Conservation (phyloP, 2,888 invertebrate genomes). For the Tetramorium bicarinatum region DNA sequence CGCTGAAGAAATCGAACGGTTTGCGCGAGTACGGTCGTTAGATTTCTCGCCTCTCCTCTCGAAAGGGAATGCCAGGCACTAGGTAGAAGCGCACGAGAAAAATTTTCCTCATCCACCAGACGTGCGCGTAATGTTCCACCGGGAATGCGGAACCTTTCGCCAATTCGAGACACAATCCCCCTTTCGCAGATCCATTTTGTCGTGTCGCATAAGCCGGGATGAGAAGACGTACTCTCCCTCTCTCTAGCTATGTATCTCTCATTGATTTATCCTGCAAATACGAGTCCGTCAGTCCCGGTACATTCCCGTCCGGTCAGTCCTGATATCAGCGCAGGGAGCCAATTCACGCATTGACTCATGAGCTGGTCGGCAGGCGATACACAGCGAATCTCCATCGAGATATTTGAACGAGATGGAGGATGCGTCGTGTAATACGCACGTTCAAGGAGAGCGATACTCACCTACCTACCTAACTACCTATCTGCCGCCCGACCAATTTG, state of each 20-base stretch:
- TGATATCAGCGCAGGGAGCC: not conserved
- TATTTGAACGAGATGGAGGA: slow-evolving; percentile 2
- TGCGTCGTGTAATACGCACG: slow-evolving; percentile 35
- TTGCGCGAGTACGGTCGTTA: slow-evolving; percentile 3
- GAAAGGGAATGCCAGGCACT: not conserved
- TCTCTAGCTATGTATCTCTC: not conserved
- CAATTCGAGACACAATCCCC: slow-evolving; percentile 39
- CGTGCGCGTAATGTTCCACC: slow-evolving; percentile 31
- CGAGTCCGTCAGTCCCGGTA: not conserved
- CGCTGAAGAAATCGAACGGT: slow-evolving; percentile 18
- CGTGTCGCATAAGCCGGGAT: slow-evolving; percentile 7
- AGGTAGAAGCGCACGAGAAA: slow-evolving; percentile 1
- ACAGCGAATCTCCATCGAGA: not conserved
- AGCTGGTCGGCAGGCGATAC: slow-evolving; percentile 8
- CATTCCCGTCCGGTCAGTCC: not conserved
- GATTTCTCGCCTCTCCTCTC: not conserved
- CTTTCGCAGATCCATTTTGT: slow-evolving; percentile 21
- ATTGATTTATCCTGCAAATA: slow-evolving; percentile 32
- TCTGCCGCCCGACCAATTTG: slow-evolving; percentile 48
- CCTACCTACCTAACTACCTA: not conserved
- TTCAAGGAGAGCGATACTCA: slow-evolving; percentile 44
- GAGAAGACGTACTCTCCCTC: not conserved
- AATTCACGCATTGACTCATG: not conserved
- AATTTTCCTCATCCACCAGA: not conserved
- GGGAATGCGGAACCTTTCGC: slow-evolving; percentile 16